phyloP scores from a whole-genome alignment of 2,113 vertebrate genomes.

The Ictidomys tridecemlineatus region DNA sequence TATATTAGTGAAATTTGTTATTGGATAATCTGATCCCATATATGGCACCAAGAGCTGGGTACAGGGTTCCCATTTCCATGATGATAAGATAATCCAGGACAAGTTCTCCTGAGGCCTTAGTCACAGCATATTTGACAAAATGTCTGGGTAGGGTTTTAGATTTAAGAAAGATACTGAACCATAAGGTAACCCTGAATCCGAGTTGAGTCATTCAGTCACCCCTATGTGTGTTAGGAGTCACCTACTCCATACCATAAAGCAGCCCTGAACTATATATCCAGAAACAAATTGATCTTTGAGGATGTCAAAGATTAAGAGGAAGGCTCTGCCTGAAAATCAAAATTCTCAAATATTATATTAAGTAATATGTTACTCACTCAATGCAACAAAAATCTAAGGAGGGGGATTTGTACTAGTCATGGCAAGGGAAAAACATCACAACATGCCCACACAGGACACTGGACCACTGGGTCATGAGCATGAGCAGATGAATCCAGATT shows the following conservation, averaged over 20 bases:
- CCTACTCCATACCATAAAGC: not conserved
- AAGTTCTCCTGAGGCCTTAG: not conserved
- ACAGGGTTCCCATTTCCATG: not conserved
- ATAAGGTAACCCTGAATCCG: not conserved
- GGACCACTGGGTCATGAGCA: not conserved
- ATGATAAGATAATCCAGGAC: not conserved
- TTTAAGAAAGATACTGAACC: not conserved
- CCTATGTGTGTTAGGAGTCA: not conserved
- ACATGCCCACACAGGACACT: not conserved
- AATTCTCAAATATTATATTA: not conserved
- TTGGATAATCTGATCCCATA: not conserved
- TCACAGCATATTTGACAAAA: not conserved
- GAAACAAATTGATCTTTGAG: not conserved
- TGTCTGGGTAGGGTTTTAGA: not conserved
- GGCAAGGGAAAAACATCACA: rapidly evolving
- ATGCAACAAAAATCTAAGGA: not conserved
- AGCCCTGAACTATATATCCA: not conserved
- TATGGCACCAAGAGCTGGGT: not conserved
- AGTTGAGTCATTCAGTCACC: not conserved
- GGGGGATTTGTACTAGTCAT: not conserved
- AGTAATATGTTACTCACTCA: not conserved
- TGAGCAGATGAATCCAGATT: not conserved
- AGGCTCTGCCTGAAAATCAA: not conserved
- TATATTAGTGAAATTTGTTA: not conserved
- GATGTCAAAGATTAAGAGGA: not conserved